phyloP scores from a whole-genome alignment of 2,888 invertebrate species.

The Ceriagrion tenellum region DNA sequence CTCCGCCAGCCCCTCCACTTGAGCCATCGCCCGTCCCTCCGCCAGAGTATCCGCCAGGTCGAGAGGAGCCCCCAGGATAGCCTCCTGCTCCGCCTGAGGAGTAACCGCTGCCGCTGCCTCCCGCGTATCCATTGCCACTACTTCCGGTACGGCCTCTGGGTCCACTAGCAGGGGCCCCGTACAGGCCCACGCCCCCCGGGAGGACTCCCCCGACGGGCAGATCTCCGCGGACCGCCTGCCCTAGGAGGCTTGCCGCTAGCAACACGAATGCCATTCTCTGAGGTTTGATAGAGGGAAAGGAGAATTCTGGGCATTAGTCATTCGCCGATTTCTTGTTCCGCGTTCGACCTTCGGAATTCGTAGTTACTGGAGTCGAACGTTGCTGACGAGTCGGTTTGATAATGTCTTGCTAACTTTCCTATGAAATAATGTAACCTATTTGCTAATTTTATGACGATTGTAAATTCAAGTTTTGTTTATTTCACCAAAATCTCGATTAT shows the following conservation, averaged over 20 bases:
- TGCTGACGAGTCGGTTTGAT: too few relatives aligned
- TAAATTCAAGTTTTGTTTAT: too few relatives aligned
- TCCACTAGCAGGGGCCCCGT: constrained; percentile 44
- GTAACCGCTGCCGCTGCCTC: not conserved
- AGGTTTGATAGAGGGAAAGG: not conserved
- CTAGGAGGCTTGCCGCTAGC: constrained; percentile 28
- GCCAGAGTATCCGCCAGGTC: not conserved
- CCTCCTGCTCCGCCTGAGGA: not conserved
- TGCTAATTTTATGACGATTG: too few relatives aligned
- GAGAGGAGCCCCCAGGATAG: not conserved
- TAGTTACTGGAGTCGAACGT: too few relatives aligned
- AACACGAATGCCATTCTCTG: constrained; percentile 27
- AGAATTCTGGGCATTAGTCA: too few relatives aligned
- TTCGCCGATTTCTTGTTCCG: too few relatives aligned
- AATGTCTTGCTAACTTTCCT: too few relatives aligned
- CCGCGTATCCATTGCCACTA: not conserved
- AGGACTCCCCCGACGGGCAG: not conserved
- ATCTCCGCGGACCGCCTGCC: constrained; percentile 21
- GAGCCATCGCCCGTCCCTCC: not conserved
- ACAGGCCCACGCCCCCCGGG: not conserved
- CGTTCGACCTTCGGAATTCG: too few relatives aligned
- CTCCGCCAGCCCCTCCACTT: not conserved
- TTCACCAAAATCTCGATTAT: too few relatives aligned
- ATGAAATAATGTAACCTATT: too few relatives aligned
- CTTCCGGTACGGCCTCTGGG: not conserved